These are phyloP conservation scores for Agraylea sexmaculata DNA, from an alignment of 1,140 invertebrate species.

Conservation along the genomic window DNA sequence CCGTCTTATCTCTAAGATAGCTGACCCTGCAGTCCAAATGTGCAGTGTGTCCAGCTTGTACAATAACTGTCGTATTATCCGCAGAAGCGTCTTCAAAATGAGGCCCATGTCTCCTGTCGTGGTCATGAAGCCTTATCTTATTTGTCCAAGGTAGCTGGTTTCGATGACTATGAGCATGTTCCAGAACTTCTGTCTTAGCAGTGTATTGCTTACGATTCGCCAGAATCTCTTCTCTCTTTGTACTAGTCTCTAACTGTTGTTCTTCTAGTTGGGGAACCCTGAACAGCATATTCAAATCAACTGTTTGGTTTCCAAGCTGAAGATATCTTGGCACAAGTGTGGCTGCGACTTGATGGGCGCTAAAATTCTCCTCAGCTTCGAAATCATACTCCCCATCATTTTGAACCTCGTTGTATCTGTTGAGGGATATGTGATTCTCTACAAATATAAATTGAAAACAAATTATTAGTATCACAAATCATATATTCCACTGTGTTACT, in stretches of 20 bases:
- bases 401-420: no score
- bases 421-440: no score
- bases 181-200: slow-evolving; percentile 3
- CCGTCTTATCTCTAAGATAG: slow-evolving; percentile 74
- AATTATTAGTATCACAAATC: no score
- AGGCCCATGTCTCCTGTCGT: slow-evolving; percentile 50
- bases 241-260: slow-evolving; percentile 20
- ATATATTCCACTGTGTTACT: no score
- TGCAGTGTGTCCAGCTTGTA: slow-evolving; percentile 64
- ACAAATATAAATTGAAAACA: no score
- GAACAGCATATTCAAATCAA: slow-evolving; percentile 36
- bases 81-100: slow-evolving; percentile 49
- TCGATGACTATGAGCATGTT: slow-evolving; percentile 8
- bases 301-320: slow-evolving; percentile 35
- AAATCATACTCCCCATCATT: no score
- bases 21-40: slow-evolving; percentile 74
- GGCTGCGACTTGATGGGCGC: slow-evolving; percentile 12
- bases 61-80: slow-evolving; percentile 56
- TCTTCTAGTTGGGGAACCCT: slow-evolving; percentile 32
- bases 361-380: slow-evolving; percentile 15
- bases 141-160: slow-evolving; percentile 15
- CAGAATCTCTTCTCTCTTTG: not conserved
- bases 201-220: slow-evolving; percentile 1
- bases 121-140: slow-evolving; percentile 32
- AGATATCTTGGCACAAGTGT: slow-evolving; percentile 30